Evolutionary conservation across 2,113 vertebrate genomes (phyloP).

Genomic region (Lontra canadensis): DNA sequence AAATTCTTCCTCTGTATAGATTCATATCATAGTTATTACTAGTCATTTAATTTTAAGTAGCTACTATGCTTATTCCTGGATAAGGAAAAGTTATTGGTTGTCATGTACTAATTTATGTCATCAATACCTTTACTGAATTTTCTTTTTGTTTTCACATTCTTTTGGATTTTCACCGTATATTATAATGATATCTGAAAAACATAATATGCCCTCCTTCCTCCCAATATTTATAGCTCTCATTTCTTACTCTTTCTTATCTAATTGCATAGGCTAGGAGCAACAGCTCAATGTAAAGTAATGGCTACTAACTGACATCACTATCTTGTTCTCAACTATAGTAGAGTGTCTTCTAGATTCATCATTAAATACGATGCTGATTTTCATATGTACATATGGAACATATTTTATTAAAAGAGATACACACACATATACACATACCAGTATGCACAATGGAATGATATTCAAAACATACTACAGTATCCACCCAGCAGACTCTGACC

Average conservation of each 20-base stretch:
- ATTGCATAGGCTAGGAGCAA: neutral
- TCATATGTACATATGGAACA: neutral
- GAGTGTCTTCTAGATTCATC: neutral
- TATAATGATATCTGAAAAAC: neutral
- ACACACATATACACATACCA: neutral
- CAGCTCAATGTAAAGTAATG: neutral
- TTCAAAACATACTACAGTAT: neutral
- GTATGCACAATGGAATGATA: neutral
- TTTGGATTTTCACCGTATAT: neutral
- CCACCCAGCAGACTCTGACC: neutral
- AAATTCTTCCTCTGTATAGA: neutral
- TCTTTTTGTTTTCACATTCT: neutral
- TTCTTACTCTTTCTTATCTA: neutral
- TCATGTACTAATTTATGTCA: neutral
- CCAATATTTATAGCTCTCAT: neutral
- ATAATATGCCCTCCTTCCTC: neutral
- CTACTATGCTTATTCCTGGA: neutral
- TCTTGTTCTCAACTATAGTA: neutral
- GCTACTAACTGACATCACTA: neutral
- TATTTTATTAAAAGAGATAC: neutral
- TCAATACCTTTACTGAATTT: neutral
- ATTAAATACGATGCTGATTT: neutral
- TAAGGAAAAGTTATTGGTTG: neutral
- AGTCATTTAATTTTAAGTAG: conserved; percentile 36
- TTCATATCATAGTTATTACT: neutral